These are phyloP conservation scores for Drosophila meridiana DNA, from an alignment of 2,888 invertebrate genomes.

Conservation along the genomic window DNA sequence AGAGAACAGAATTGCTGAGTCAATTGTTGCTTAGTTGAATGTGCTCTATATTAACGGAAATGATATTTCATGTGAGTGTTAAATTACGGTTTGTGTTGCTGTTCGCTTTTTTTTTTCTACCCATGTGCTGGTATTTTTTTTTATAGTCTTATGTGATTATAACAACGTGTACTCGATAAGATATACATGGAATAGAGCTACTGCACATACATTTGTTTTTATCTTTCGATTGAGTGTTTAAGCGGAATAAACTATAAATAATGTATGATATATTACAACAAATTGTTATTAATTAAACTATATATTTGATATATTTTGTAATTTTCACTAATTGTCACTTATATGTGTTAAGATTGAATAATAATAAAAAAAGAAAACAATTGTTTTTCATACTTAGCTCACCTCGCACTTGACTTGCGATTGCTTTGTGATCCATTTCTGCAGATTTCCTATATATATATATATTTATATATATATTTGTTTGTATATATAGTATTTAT, in stretches of 20 bases:
- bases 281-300: background rate
- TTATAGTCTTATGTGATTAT: background rate
- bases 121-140: background rate
- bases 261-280: background rate
- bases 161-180: constrained; percentile 37
- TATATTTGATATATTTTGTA: background rate
- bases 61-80: constrained; percentile 20
- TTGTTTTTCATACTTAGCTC: constrained; percentile 74
- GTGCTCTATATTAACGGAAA: constrained; percentile 18
- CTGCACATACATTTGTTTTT: constrained; percentile 13
- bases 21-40: constrained; percentile 7
- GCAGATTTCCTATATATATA: constrained; percentile 31
- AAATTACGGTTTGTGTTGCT: constrained; percentile 14
- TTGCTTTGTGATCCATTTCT: constrained; percentile 82
- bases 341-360: background rate
- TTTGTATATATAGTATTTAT: constrained; percentile 55
- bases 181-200: constrained; percentile 24
- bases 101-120: constrained; percentile 16
- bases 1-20: background rate
- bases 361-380: background rate
- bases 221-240: constrained; percentile 13
- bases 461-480: constrained; percentile 14
- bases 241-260: background rate
- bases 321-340: background rate
- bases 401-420: constrained; percentile 83